Percentiles rank a stretch among this genome's conserved stretches.
Conservation (phyloP, 2,113 vertebrate species). For the Channa argus region DNA sequence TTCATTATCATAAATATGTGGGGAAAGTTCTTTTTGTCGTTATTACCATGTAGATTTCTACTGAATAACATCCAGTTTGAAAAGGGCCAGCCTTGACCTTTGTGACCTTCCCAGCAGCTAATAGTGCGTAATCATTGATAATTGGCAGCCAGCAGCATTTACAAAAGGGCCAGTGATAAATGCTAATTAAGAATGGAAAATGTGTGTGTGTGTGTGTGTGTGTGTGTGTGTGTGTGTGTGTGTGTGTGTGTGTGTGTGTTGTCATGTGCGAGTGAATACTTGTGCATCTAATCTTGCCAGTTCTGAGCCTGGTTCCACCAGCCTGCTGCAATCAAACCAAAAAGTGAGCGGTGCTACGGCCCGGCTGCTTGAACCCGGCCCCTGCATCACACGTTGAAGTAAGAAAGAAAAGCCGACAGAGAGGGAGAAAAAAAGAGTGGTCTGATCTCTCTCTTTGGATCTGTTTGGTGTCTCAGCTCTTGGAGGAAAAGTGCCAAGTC, state of each 20-base stretch:
- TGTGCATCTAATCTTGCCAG: slow-evolving; percentile 49
- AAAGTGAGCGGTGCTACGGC: slow-evolving; percentile 8
- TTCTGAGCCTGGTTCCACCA: slow-evolving; percentile 27
- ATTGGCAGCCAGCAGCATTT: slow-evolving; percentile 77
- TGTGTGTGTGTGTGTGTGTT: slow-evolving; percentile 31
- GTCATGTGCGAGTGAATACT: slow-evolving; percentile 29
- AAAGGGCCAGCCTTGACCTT: slow-evolving; percentile 53
- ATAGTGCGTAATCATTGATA: slow-evolving; percentile 74
- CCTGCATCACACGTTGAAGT: slow-evolving; percentile 11
- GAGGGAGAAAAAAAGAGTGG: slow-evolving; percentile 11
- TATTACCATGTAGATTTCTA: slow-evolving; percentile 19
- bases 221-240: slow-evolving; percentile 25
- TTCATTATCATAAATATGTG: slow-evolving; percentile 40
- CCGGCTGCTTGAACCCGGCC: slow-evolving; percentile 19
- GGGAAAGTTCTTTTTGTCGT: slow-evolving; percentile 18
- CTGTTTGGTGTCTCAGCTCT: slow-evolving; percentile 62
- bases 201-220: slow-evolving; percentile 33
- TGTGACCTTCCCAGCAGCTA: slow-evolving; percentile 68
- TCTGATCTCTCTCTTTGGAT: slow-evolving; percentile 48
- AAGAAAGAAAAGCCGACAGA: slow-evolving; percentile 49
- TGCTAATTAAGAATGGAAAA: slow-evolving; percentile 72
- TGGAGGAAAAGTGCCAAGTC: slow-evolving; percentile 56
- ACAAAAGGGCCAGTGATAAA: slow-evolving; percentile 73
- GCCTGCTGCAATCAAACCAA: slow-evolving; percentile 45
- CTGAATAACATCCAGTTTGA: slow-evolving; percentile 31